phyloP scores from a whole-genome alignment of 2,113 vertebrate genomes.

The Nettapus auritus region DNA sequence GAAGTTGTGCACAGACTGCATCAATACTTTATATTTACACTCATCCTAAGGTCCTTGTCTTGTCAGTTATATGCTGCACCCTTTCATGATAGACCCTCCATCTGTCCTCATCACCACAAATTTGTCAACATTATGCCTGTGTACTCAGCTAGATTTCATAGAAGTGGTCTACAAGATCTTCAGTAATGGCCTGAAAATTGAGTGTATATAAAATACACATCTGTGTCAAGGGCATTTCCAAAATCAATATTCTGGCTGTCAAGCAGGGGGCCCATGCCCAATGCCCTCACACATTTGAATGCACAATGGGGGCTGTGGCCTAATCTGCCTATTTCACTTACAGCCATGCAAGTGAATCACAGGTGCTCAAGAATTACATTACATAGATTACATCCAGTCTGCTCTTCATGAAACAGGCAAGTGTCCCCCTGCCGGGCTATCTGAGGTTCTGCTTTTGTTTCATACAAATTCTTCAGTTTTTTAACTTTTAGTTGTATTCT shows the following conservation, averaged over 20 bases:
- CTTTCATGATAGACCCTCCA: not conserved
- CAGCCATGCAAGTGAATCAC: not conserved
- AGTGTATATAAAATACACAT: not conserved
- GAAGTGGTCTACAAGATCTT: not conserved
- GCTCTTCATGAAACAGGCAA: not conserved
- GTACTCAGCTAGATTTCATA: not conserved
- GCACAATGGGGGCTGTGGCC: accelerated
- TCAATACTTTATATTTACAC: not conserved
- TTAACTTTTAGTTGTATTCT: not conserved
- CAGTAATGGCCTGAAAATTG: not conserved
- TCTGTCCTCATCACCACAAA: not conserved
- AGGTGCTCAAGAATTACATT: not conserved
- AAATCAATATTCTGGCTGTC: not conserved
- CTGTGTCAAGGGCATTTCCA: not conserved
- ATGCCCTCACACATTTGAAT: not conserved
- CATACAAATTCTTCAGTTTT: not conserved
- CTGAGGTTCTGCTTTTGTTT: not conserved
- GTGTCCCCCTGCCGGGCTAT: not conserved
- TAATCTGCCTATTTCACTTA: not conserved
- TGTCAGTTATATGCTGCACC: not conserved
- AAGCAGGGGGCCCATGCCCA: not conserved
- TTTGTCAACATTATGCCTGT: not conserved
- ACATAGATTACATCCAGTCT: not conserved
- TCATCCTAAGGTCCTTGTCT: not conserved
- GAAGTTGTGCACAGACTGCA: not conserved